Conservation (phyloP, 2,113 vertebrate species). For the Lophius piscatorius region DNA sequence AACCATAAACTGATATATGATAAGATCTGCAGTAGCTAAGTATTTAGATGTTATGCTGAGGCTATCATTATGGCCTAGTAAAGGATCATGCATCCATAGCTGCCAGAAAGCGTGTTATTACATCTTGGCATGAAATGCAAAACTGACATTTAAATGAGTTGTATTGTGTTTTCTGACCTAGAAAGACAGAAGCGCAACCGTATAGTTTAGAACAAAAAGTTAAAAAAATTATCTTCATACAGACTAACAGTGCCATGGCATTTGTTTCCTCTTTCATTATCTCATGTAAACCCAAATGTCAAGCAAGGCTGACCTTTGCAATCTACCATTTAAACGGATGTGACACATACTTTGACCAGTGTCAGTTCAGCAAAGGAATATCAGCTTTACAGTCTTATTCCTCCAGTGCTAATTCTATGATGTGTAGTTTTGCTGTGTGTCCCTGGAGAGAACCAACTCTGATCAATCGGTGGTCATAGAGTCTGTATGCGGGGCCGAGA, state of each 20-base stretch:
- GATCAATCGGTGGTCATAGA: conserved; percentile 41
- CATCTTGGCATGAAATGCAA: conserved; percentile 58
- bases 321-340: conserved; percentile 50
- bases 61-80: conserved; percentile 1
- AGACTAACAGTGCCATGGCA: conserved; percentile 34
- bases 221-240: conserved; percentile 56
- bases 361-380: conserved; percentile 20
- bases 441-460: conserved; percentile 42
- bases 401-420: conserved; percentile 40
- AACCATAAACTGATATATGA: conserved; percentile 9
- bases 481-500: conserved; percentile 6
- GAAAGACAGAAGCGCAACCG: conserved; percentile 21
- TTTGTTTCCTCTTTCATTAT: conserved; percentile 24
- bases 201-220: conserved; percentile 21
- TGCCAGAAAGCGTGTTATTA: neutral
- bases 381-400: conserved; percentile 19
- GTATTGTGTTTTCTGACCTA: conserved; percentile 45
- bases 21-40: neutral
- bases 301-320: conserved; percentile 26
- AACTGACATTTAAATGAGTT: conserved; percentile 64
- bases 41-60: conserved; percentile 2
- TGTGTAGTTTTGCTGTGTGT: conserved; percentile 60
- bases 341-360: conserved; percentile 14
- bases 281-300: conserved; percentile 10
- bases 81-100: conserved; percentile 8